These are phyloP conservation scores for Bombus impatiens DNA, from an alignment of 1,140 invertebrate genomes.

Conservation along the genomic window DNA sequence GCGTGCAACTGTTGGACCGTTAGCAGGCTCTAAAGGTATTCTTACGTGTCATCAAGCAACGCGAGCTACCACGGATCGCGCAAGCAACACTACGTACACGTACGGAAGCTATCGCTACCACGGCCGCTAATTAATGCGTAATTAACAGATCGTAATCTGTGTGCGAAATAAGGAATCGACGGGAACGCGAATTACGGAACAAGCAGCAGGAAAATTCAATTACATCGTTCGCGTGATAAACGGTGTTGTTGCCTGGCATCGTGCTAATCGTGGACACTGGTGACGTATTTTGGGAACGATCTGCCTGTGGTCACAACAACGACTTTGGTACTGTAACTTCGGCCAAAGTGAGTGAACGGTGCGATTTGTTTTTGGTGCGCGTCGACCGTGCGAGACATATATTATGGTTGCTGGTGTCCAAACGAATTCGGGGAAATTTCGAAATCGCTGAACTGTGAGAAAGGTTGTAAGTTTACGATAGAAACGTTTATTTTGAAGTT, in stretches of 20 bases:
- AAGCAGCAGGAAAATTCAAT: no score
- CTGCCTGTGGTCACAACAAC: neutral
- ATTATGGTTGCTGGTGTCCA: no score
- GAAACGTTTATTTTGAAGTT: no score
- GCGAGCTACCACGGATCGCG: neutral
- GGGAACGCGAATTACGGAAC: neutral
- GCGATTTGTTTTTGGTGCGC: no score
- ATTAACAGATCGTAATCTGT: slow-evolving; percentile 16
- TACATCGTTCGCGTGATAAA: no score
- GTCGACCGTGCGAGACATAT: no score
- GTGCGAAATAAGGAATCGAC: slow-evolving; percentile 7
- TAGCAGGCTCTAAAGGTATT: slow-evolving; percentile 18
- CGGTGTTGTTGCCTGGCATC: no score
- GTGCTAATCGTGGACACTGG: neutral
- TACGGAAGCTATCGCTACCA: neutral
- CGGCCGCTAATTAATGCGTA: slow-evolving; percentile 25
- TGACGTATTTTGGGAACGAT: neutral
- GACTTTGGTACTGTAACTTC: neutral
- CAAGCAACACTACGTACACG: neutral
- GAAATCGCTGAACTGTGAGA: no score
- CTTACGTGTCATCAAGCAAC: slow-evolving; percentile 21
- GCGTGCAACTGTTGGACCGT: slow-evolving; percentile 10
- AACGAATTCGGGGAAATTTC: no score
- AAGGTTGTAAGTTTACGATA: no score
- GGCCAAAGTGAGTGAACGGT: no score